phyloP scores from a whole-genome alignment of 2,113 vertebrate genomes.

The Catagonus wagneri region DNA sequence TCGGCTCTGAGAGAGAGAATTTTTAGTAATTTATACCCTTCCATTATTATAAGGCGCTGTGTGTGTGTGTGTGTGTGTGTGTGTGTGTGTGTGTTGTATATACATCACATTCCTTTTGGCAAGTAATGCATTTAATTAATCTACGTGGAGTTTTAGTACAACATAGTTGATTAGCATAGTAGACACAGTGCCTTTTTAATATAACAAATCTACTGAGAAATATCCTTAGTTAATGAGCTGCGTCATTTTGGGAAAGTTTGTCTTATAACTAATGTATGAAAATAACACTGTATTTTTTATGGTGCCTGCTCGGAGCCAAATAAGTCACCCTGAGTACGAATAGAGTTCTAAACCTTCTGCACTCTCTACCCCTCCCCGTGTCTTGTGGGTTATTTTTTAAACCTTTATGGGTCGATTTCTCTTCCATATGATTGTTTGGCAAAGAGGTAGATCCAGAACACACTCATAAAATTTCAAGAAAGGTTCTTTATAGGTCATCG shows the following conservation, averaged over 20 bases:
- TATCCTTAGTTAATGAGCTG: constrained; percentile 86
- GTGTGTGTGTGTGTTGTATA: background rate
- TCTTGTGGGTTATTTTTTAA: background rate
- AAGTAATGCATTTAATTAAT: constrained; percentile 85
- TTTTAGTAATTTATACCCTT: background rate
- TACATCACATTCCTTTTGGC: constrained; percentile 38
- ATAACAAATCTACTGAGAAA: constrained; percentile 86
- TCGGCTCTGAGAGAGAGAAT: background rate
- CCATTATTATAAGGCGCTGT: background rate
- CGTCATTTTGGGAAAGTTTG: constrained; percentile 85
- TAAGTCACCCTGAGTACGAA: background rate
- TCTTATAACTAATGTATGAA: constrained; percentile 84
- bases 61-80: background rate
- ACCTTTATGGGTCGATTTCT: background rate
- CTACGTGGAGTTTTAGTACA: constrained; percentile 83
- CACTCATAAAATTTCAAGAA: background rate
- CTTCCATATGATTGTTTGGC: background rate
- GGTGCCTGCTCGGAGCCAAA: constrained; percentile 75
- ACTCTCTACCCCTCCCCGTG: background rate
- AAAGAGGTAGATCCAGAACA: background rate
- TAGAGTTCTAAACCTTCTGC: background rate
- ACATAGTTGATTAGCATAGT: constrained; percentile 85
- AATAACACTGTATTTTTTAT: constrained; percentile 78
- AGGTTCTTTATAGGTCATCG: background rate
- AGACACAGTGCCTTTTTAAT: constrained; percentile 86